Conservation (phyloP, 2,113 vertebrate species). For the Boleophthalmus pectinirostris region DNA sequence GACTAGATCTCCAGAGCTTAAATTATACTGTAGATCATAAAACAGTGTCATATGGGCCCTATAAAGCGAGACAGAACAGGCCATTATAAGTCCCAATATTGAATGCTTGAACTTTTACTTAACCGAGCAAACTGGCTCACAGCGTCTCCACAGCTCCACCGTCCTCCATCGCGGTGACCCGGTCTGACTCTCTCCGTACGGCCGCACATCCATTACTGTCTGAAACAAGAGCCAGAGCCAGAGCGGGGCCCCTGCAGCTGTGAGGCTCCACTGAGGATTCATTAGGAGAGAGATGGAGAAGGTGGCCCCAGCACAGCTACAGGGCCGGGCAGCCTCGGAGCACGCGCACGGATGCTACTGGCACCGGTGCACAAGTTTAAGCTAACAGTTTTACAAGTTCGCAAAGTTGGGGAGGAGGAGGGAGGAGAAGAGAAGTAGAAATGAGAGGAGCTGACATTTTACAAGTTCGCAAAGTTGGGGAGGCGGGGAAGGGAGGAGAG, state of each 20-base stretch:
- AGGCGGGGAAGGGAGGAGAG: neutral
- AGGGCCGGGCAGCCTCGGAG: constrained; percentile 19
- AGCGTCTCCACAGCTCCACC: constrained; percentile 10
- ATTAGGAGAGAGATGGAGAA: constrained; percentile 66
- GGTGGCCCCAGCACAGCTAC: constrained; percentile 40
- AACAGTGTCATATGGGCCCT: no score
- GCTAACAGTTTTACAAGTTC: constrained; percentile 64
- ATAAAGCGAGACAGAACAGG: neutral
- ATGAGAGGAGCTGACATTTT: neutral
- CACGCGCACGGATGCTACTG: constrained; percentile 44
- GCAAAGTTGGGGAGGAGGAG: constrained; percentile 31
- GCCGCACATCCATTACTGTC: constrained; percentile 63
- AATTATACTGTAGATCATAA: no score
- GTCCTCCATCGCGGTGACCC: constrained; percentile 38
- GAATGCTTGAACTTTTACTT: neutral
- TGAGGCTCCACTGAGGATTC: constrained; percentile 57
- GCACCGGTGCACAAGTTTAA: constrained; percentile 56
- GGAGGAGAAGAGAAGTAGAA: no score
- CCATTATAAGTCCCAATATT: neutral
- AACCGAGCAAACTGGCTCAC: neutral
- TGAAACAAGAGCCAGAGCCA: constrained; percentile 45
- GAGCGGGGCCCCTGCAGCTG: constrained; percentile 43
- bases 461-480: neutral
- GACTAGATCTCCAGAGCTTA: no score
- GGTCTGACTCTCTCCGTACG: constrained; percentile 33